Evolutionary conservation across 1,140 invertebrate genomes (phyloP).

Genomic region (Plutomurus gul): DNA sequence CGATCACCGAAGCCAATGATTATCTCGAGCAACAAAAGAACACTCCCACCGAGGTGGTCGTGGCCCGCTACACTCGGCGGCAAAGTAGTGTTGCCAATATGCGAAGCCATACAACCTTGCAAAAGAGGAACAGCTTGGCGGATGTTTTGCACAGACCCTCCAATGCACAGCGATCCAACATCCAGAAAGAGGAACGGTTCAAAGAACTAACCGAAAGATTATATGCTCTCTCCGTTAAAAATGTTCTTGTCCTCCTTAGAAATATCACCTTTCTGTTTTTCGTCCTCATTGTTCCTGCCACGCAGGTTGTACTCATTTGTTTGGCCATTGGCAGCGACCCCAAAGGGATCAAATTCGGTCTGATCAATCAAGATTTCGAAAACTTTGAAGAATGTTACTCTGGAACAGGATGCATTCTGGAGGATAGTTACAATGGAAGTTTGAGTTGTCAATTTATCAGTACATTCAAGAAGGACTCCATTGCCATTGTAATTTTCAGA

Average conservation of each 20-base stretch:
- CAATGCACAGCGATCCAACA: not conserved
- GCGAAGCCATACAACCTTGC: not conserved
- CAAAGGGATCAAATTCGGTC: slow-evolving; percentile 76
- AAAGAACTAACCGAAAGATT: slow-evolving; percentile 28
- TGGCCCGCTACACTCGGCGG: not conserved
- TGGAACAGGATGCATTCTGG: slow-evolving; percentile 32
- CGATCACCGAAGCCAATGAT: not conserved
- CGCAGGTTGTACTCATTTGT: slow-evolving; percentile 39
- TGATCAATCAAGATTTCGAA: slow-evolving; percentile 79
- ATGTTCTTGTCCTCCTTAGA: slow-evolving; percentile 41
- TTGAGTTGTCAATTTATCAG: slow-evolving; percentile 76
- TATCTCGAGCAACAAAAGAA: not conserved
- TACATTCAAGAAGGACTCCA: slow-evolving; percentile 61
- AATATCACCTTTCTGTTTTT: slow-evolving; percentile 75
- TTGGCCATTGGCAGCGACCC: slow-evolving; percentile 90
- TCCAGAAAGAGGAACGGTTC: not conserved
- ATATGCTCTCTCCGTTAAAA: slow-evolving; percentile 43
- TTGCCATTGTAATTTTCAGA: not conserved
- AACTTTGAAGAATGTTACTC: not conserved
- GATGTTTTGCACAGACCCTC: slow-evolving; percentile 34
- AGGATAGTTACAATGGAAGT: slow-evolving; percentile 54
- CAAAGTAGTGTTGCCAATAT: slow-evolving; percentile 1
- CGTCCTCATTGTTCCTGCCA: slow-evolving; percentile 81
- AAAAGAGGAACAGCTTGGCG: slow-evolving; percentile 4
- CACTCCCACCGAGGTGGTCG: not conserved